Percentiles rank a stretch among this genome's conserved stretches.
Conservation (phyloP, 2,797 vertebrate genomes). For the Dermochelys coriacea region DNA sequence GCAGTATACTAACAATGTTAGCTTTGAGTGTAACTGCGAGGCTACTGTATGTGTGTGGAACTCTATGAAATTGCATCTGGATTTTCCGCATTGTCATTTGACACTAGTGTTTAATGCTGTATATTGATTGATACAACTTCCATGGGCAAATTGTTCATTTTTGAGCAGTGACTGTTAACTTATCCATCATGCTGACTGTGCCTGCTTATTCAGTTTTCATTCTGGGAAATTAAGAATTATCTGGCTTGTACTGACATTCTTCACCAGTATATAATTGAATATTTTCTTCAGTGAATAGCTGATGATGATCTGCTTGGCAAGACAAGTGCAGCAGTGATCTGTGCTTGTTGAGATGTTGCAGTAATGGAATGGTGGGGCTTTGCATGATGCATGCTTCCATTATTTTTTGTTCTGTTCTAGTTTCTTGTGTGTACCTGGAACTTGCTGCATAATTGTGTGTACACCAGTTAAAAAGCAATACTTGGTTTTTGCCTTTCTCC, state of each 20-base stretch:
- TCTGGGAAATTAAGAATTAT: background rate
- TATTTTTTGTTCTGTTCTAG: conserved; percentile 25
- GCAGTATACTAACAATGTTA: conserved; percentile 31
- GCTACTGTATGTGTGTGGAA: conserved; percentile 30
- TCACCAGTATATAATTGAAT: background rate
- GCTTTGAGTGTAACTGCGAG: conserved; percentile 3
- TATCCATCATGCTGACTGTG: conserved; percentile 3
- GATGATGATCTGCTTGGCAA: conserved; percentile 81
- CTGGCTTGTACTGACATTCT: background rate
- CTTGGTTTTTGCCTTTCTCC: background rate
- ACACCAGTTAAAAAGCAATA: background rate
- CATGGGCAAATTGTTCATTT: conserved; percentile 21
- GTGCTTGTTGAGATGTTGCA: conserved; percentile 89
- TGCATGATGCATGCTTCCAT: conserved; percentile 79
- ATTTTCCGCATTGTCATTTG: conserved; percentile 52
- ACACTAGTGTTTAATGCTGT: background rate
- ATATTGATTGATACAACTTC: conserved; percentile 10
- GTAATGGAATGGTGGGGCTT: conserved; percentile 89
- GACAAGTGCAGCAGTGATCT: conserved; percentile 84
- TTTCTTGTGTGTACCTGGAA: conserved; percentile 15
- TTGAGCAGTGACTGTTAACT: conserved; percentile 26
- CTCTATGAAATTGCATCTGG: conserved; percentile 46
- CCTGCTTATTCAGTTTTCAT: background rate
- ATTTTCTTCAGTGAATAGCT: conserved; percentile 40
- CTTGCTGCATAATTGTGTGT: background rate